Conservation (phyloP, 2,113 vertebrate species). For the Spermophilus dauricus region DNA sequence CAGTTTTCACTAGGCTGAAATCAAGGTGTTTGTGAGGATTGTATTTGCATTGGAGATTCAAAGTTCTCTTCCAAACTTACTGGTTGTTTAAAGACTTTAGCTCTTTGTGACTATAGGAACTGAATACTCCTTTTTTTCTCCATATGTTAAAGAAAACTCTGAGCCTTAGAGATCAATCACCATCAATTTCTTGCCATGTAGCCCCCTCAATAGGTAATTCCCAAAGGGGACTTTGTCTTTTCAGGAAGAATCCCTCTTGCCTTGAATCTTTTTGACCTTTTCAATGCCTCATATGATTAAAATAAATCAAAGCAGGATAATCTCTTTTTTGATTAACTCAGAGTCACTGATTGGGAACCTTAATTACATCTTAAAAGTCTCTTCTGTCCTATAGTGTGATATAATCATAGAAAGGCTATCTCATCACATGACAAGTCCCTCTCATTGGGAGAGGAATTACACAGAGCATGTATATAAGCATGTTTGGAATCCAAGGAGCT, state of each 20-base stretch:
- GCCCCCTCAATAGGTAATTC: background rate
- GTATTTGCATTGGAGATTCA: background rate
- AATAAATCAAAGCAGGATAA: background rate
- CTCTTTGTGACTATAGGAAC: background rate
- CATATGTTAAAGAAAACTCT: background rate
- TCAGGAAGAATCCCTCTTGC: background rate
- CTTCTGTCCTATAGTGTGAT: conserved; percentile 1
- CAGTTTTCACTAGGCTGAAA: background rate
- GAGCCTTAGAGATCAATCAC: background rate
- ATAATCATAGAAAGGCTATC: background rate
- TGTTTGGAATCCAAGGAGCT: background rate
- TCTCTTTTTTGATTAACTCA: conserved; percentile 55
- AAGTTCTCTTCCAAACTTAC: background rate
- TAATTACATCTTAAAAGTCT: conserved; percentile 59
- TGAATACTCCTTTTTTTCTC: background rate
- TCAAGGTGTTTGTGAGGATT: background rate
- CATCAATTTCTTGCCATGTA: background rate
- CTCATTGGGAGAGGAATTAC: background rate
- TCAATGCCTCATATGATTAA: conserved; percentile 23
- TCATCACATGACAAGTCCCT: background rate
- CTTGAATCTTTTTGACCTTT: conserved; percentile 16
- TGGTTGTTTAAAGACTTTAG: background rate
- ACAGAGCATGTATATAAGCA: background rate
- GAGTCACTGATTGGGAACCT: conserved; percentile 51
- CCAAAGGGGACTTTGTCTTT: background rate